Base-by-base conservation (phyloP, 1,140 invertebrate genomes). In the Rhynchophorus ferrugineus region DNA sequence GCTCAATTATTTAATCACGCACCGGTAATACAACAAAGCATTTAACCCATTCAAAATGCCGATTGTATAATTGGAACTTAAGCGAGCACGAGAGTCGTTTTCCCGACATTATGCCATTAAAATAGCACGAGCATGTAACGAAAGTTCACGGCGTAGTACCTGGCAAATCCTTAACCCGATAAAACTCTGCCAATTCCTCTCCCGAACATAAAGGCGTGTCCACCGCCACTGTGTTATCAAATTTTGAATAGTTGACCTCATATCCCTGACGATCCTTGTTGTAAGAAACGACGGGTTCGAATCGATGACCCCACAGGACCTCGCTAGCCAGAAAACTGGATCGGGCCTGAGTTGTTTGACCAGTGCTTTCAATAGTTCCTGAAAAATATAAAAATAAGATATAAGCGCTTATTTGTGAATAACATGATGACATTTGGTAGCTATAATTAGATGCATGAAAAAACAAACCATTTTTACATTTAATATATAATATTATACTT, bases 291-390 rank as follows among this genome's bases (percentile, higher is more conserved):
- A 95, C 78, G 36, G 84, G 79, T 59, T 86, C 84, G 63, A 94
- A 93, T 3, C 89, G 77, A 70, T 92, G 87, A 1, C 91, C 91
- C 90, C 91, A 95, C n/a, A 91, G 73, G 33, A 95, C 89, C 71
- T 95, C 91, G 11, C 80, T 83, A 33, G 91, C 89, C 52, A 94
- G 69, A 68, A 92, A 95, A 48, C 88, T 91, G 46, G 88, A 90
- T 14, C 91, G 71, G 0, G 88, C 87, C 68, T 92, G 87, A 2
- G 86, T 87, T 13, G 84, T 86, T 84, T 87, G 87, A 39, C 84
- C 84, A 0, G 84, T 87, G 3, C 83, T 90, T 69, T 93, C 90
- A 22, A 92, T 89, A 8, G 88, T 60, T 16, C 51, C 51, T 54
- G 17, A 16, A 14, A 13, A 9, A 33, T 22, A 29, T 7, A 49